These are phyloP conservation scores for Alectura lathami DNA, from an alignment of 2,113 vertebrate genomes.

Conservation along the genomic window DNA sequence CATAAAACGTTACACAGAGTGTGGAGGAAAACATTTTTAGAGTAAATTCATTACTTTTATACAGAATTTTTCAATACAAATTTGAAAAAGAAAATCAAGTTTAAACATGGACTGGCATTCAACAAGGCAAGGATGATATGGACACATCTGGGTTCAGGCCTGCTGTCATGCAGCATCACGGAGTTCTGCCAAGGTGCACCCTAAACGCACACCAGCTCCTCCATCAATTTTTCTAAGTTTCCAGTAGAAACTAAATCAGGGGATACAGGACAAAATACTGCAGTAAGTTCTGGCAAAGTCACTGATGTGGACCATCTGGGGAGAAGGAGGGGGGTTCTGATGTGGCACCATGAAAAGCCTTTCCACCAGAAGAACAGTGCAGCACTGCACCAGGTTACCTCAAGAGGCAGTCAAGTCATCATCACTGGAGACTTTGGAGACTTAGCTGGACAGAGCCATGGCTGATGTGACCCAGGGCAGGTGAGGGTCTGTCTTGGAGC, in stretches of 20 bases:
- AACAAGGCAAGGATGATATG: not conserved
- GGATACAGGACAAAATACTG: not conserved
- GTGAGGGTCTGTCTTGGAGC: not conserved
- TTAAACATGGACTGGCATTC: not conserved
- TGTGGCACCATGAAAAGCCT: not conserved
- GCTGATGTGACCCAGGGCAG: not conserved
- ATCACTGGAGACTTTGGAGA: not conserved
- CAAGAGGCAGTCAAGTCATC: not conserved
- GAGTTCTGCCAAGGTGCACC: not conserved
- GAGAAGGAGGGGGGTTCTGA: not conserved
- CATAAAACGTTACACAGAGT: not conserved
- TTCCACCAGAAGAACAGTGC: not conserved
- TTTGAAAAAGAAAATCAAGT: not conserved
- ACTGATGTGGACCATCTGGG: not conserved
- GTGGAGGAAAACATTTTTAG: not conserved
- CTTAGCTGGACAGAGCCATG: not conserved
- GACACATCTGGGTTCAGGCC: not conserved
- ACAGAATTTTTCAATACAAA: not conserved
- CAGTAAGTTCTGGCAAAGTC: not conserved
- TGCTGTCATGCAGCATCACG: not conserved
- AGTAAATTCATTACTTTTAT: not conserved
- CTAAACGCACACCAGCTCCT: not conserved
- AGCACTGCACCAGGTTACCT: not conserved
- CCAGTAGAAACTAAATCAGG: not conserved
- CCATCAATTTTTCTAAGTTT: not conserved